Percentiles rank a stretch among this genome's conserved stretches.
Evolutionary conservation across 2,888 invertebrate species (phyloP).

Genomic region (Hoplodrina blanda): DNA sequence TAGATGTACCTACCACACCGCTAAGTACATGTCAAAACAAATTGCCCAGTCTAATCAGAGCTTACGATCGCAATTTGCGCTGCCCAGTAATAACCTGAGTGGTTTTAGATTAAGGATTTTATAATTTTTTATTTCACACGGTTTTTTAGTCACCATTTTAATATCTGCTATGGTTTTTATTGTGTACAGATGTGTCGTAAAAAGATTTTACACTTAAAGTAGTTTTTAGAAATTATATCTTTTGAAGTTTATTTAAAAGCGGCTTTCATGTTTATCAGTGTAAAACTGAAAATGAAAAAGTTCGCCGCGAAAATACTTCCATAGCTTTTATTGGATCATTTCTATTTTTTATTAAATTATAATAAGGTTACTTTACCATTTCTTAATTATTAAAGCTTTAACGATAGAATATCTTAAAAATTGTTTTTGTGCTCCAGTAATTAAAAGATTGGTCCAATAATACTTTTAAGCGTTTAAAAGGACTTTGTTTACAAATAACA

Average conservation of each 20-base stretch:
- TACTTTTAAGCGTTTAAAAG: neutral
- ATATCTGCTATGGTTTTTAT: slow-evolving; percentile 13
- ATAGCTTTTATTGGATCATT: too few species aligned
- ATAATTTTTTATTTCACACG: slow-evolving; percentile 30
- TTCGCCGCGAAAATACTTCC: neutral
- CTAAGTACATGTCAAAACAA: slow-evolving; percentile 73
- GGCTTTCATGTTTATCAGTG: neutral
- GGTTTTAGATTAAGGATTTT: slow-evolving; percentile 58
- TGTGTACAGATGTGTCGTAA: neutral
- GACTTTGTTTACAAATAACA: neutral
- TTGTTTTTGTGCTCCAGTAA: neutral
- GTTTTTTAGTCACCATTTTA: slow-evolving; percentile 45
- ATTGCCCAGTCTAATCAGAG: slow-evolving; percentile 64
- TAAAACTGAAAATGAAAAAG: neutral
- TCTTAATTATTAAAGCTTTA: neutral
- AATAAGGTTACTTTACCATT: neutral
- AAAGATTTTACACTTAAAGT: neutral
- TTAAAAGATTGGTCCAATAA: neutral
- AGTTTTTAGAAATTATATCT: neutral
- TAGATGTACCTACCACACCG: slow-evolving; percentile 21
- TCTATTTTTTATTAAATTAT: too few species aligned
- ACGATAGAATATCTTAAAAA: neutral
- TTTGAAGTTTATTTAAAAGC: neutral
- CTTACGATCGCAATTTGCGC: slow-evolving; percentile 62
- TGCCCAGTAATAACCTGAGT: slow-evolving; percentile 52